phyloP scores from a whole-genome alignment of 2,113 vertebrate genomes.

The Nothocercus nigrocapillus region DNA sequence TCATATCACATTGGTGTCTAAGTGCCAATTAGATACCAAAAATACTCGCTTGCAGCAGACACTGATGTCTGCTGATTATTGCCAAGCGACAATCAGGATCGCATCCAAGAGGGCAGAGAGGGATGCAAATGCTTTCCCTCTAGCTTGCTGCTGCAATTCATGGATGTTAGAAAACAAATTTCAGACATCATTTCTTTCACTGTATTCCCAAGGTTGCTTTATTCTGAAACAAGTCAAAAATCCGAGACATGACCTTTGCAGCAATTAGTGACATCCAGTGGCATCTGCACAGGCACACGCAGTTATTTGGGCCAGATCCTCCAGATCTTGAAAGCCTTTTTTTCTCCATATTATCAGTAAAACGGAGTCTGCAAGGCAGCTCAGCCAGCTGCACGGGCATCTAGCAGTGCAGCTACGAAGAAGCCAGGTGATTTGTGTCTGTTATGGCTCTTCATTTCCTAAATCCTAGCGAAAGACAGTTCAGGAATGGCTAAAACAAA shows the following conservation, averaged over 20 bases:
- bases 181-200: slow-evolving; percentile 58
- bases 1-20: slow-evolving; percentile 9
- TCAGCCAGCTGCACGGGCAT: neutral
- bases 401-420: neutral
- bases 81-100: slow-evolving; percentile 37
- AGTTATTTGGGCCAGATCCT: neutral
- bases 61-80: slow-evolving; percentile 44
- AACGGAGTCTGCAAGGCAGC: neutral
- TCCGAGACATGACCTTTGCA: slow-evolving; percentile 33
- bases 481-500: neutral
- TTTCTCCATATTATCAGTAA: neutral
- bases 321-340: neutral
- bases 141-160: neutral
- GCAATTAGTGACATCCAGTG: neutral
- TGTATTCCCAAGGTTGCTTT: neutral
- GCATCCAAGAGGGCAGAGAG: slow-evolving; percentile 32
- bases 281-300: slow-evolving; percentile 18
- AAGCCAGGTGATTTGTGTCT: neutral
- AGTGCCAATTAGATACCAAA: slow-evolving; percentile 63
- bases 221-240: slow-evolving; percentile 52
- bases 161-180: slow-evolving; percentile 40
- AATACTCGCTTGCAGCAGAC: slow-evolving; percentile 55
- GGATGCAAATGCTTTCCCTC: slow-evolving; percentile 40
- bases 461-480: neutral
- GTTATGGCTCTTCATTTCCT: neutral